Base-by-base conservation (phyloP, 1,140 invertebrate species). In the Zaprionus nigranus region DNA sequence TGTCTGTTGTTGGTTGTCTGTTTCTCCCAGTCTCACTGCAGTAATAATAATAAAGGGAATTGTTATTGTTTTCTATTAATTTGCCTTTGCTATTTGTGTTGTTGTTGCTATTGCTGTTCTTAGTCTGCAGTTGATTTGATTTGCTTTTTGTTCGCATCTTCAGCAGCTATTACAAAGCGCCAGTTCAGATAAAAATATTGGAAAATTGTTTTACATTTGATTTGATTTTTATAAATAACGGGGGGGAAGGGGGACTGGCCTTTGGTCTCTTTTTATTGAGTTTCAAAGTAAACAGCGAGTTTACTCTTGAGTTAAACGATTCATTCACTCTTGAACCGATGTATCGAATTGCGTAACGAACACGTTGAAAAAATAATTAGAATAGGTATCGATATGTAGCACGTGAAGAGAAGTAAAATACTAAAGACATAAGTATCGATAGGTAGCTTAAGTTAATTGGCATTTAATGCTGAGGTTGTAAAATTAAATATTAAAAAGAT, bases 51-150 rank as follows among this genome's bases (percentile, higher is more conserved):
- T 78, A 78, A 78, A 75, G 65, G 57, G 60, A 75, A 78, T 78
- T 75, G 76, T 78, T 78, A 78, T 78, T 75, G 76, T 75, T 78
- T 78, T 75, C 76, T 78, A 78, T 78, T 78, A 78, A 78, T 78
- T 78, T 70, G 57, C 57, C 69, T 70, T 58, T 66, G 61, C 62
- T 78, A 40, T 68, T 68, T 68, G 59, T 73, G 51, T 74, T 84
- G 81, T 61, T 73, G 51, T 61, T 69, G 64, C 46, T 26, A 0
- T 30, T 7, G 7, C 7, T 30, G 28, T 30, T 34, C 9, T 53
- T 40, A 36, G 43, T 65, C 61, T 71, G 73, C 20, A 53, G 53
- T 76, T 76, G 56, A 72, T 64, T 71, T 76, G 73, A 64, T 65
- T 75, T 75, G 73, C 57, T 17, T 61, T 28, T 17, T 36, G 51